Evolutionary conservation across 2,113 vertebrate genomes (phyloP), one percentile per base, ranked within the genome.

Genomic region (Polypterus senegalus): DNA sequence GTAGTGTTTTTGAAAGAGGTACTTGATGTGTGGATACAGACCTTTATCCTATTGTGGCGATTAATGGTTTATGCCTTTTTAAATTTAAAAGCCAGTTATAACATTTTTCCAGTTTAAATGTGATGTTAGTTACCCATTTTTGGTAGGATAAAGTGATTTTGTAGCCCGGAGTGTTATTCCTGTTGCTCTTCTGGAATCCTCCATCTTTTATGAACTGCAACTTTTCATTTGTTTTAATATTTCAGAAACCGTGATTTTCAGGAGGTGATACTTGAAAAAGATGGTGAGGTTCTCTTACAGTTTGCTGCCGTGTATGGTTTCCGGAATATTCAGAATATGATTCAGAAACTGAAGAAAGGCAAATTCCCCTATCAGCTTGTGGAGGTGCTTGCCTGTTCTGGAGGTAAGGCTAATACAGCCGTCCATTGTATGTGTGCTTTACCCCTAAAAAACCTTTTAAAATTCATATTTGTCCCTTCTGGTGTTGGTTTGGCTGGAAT

Each of bases 171-270:
- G 6, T 6, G 4, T 6, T 27, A 5, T 5, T 60, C 5, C 10
- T 27, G 6, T 8, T 1, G n/a, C n/a, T 4, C 27, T 10, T 48
- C 47, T 47, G 46, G 7, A 3, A 6, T n/a, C 43, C 46, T 59
- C 43, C 1, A 5, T 51, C 46, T 7, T 60, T 11, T 6, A 44
- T 27, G 8, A 9, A 7, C 46, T 27, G n/a, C 8, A 11, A 11
- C 9, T 9, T 56, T 56, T 5, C 43, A 43, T 5, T 49, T 60
- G 27, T 5, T 60, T 5, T 44, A 45, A 45, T 7, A 9, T 54
- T 54, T 53, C 47, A 98, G 96, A 76, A 98, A 98, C 80, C 90
- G 89, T n/a, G 94, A 97, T 73, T 94, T 98, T 67, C 93, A 91
- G 63, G 96, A 98, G 72, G 92, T 94, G 48, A 90, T 82, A 27